These are phyloP conservation scores for Tachina fera DNA, from an alignment of 2,888 invertebrate genomes.

Conservation along the genomic window DNA sequence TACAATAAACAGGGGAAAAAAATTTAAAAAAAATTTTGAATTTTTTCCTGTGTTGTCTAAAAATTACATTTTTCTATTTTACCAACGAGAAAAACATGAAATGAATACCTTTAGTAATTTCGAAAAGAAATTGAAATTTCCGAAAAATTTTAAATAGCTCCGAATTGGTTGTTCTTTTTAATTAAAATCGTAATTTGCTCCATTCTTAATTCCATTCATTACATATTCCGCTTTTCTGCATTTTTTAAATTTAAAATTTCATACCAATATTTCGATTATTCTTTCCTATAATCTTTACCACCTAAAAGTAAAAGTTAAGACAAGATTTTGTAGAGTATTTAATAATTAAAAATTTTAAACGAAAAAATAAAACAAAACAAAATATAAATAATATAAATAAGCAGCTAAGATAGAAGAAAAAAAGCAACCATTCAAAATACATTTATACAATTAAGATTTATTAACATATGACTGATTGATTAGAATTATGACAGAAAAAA, in stretches of 20 bases:
- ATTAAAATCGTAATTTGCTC: too few species aligned
- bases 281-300: slow-evolving; percentile 44
- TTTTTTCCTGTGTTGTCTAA: too few species aligned
- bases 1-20: too few species aligned
- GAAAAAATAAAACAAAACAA: slow-evolving; percentile 23
- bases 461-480: slow-evolving; percentile 67
- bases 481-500: slow-evolving; percentile 47
- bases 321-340: slow-evolving; percentile 70
- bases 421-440: slow-evolving; percentile 36
- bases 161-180: too few species aligned
- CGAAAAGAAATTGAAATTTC: neutral
- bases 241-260: neutral
- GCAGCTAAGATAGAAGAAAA: slow-evolving; percentile 62
- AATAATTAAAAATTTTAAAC: slow-evolving; percentile 62
- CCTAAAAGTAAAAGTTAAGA: slow-evolving; percentile 36
- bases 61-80: too few species aligned
- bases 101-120: too few species aligned
- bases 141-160: neutral
- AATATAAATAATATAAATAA: slow-evolving; percentile 35
- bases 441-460: slow-evolving; percentile 58
- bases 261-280: neutral
- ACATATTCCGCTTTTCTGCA: neutral
- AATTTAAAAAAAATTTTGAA: too few species aligned
- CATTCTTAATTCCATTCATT: neutral
- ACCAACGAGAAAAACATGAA: too few species aligned